Base-by-base conservation (phyloP, 2,113 vertebrate genomes). In the Hippocampus comes region DNA sequence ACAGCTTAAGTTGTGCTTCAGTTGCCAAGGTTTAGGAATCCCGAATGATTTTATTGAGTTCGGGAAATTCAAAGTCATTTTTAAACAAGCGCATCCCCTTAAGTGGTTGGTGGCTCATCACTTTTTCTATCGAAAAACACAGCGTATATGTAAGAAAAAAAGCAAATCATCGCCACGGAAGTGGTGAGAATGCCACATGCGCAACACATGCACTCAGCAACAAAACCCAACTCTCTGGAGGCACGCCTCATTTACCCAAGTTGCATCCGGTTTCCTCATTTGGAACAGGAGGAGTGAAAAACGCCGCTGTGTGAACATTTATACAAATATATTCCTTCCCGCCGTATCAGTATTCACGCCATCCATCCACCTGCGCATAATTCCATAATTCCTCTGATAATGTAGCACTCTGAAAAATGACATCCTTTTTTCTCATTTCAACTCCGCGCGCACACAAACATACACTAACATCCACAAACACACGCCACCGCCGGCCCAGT, bases 311-410 rank as follows among this genome's bases (percentile, higher is more conserved):
- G 63, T 75, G 64, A 75, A 20, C 67, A 74, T 86, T 69, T 85
- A 80, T 72, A 67, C 67, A 80, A 82, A 85, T 84, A 72, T 86
- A 85, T 82, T 80, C 78, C 49, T 73, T 71, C 76, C 46, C 49
- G 9, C 67, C 42, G 63, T 80, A 85, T 90, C 80, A 81, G 85
- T 83, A 88, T 89, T 88, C 86, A 82, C 63, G 72, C 73, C 71
- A 68, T 55, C 81, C 79, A 84, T 76, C 76, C 81, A 80, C 80
- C 86, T 80, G 82, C 68, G 84, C 78, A 87, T 84, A 88, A 83
- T 85, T 86, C 85, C 77, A 87, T 84, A 78, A 86, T 82, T 83
- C 74, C 73, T 84, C 73, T 64, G 78, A 82, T 86, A 87, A 87
- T 80, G 81, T 74, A 82, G 88, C 80, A 82, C 71, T 75, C 70